Evolutionary conservation across 2,797 vertebrate genomes (phyloP).

Genomic region (Acanthurus tractus): DNA sequence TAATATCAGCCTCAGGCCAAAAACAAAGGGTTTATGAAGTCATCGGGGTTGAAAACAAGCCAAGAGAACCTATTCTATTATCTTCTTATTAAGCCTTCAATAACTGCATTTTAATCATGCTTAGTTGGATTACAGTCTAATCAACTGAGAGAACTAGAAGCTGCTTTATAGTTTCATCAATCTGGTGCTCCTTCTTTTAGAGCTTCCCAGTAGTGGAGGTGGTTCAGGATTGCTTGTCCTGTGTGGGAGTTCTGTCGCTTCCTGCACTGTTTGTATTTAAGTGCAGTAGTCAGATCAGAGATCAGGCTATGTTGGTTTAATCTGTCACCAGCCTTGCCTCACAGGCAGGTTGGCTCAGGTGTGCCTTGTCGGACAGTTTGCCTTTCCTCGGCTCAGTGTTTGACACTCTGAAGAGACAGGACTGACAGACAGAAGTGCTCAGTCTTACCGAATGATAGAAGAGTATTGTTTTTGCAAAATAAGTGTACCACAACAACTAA

Average conservation of each 20-base stretch:
- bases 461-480: neutral
- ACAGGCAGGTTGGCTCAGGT: constrained; percentile 44
- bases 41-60: constrained; percentile 12
- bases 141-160: constrained; percentile 2
- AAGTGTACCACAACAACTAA: neutral
- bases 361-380: constrained; percentile 11
- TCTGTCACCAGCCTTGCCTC: constrained; percentile 45
- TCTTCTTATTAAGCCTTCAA: neutral
- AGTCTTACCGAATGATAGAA: constrained; percentile 1
- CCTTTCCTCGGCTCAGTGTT: constrained; percentile 25
- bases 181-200: constrained; percentile 8
- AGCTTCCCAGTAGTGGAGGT: constrained; percentile 51
- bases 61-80: neutral
- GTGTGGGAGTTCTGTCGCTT: constrained; percentile 51
- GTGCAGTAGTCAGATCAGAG: constrained; percentile 48
- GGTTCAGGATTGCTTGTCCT: constrained; percentile 41
- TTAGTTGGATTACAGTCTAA: neutral
- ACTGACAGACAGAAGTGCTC: constrained; percentile 12
- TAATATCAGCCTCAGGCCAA: neutral
- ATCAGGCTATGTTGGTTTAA: constrained; percentile 59
- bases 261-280: constrained; percentile 49
- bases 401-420: constrained; percentile 20
- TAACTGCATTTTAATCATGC: neutral
- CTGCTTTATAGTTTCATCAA: constrained; percentile 24
- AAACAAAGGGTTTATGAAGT: constrained; percentile 24